Conservation (phyloP, 2,113 vertebrate species). For the Nerophis lumbriciformis region DNA sequence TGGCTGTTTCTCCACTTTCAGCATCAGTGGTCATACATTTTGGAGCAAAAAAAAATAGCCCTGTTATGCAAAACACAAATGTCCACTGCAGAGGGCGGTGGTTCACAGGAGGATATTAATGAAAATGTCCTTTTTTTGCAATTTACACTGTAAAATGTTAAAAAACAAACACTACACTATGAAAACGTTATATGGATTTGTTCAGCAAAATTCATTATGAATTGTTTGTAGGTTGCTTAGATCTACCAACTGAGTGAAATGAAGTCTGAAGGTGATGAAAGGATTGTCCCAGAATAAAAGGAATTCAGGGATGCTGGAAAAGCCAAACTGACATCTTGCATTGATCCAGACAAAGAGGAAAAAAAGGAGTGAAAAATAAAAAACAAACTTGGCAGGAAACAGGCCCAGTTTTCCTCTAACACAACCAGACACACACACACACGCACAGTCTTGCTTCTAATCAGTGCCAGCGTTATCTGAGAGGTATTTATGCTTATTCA, state of each 20-base stretch:
- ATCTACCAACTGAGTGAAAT: background rate
- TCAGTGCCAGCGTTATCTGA: slow-evolving; percentile 50
- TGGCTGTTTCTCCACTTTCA: background rate
- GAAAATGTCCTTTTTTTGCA: too few relatives aligned
- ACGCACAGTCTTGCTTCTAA: slow-evolving; percentile 35
- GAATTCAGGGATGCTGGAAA: background rate
- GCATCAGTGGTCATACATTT: background rate
- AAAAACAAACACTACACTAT: background rate
- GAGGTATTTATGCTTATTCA: slow-evolving; percentile 57
- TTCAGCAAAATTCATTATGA: background rate
- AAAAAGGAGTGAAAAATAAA: slow-evolving; percentile 36
- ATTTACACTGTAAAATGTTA: background rate
- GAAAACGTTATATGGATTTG: background rate
- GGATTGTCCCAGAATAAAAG: background rate
- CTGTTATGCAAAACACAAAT: too few relatives aligned
- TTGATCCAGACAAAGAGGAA: background rate
- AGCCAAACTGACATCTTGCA: background rate
- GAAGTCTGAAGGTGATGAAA: background rate
- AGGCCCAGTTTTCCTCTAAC: slow-evolving; percentile 66
- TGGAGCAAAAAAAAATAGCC: too few relatives aligned
- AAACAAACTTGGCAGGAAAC: slow-evolving; percentile 60
- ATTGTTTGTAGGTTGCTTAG: background rate
- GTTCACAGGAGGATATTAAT: too few relatives aligned
- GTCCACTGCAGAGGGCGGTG: too few relatives aligned
- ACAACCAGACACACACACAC: slow-evolving; percentile 17